These are phyloP conservation scores for Peromyscus attwateri DNA, from an alignment of 2,797 vertebrate genomes.

Conservation along the genomic window DNA sequence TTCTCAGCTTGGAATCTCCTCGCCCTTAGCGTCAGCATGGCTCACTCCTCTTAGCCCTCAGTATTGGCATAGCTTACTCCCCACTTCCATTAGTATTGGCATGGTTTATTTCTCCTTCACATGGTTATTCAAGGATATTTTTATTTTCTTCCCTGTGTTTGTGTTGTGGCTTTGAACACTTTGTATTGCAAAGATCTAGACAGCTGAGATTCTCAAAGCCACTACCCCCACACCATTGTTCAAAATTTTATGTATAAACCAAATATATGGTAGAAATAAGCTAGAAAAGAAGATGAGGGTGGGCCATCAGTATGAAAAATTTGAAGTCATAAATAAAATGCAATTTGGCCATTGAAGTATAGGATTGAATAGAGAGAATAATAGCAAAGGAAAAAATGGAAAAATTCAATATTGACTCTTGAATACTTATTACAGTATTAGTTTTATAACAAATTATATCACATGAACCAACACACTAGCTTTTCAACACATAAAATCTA, in stretches of 20 bases:
- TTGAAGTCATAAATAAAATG: not conserved
- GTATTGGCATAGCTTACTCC: not conserved
- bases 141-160: not conserved
- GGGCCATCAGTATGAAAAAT: not conserved
- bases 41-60: not conserved
- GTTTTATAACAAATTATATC: not conserved
- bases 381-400: not conserved
- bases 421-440: not conserved
- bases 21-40: not conserved
- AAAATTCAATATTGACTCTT: not conserved
- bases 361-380: not conserved
- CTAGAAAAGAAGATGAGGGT: not conserved
- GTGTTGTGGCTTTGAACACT: not conserved
- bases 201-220: not conserved
- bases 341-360: not conserved
- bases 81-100: too few relatives aligned
- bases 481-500: not conserved
- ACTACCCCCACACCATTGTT: not conserved
- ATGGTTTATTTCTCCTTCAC: not conserved
- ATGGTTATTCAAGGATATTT: not conserved
- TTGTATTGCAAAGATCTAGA: not conserved
- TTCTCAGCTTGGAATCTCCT: not conserved
- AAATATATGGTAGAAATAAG: not conserved
- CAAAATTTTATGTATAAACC: not conserved
- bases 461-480: not conserved